Base-by-base conservation (phyloP, 2,113 vertebrate species). In the Larimichthys crocea region DNA sequence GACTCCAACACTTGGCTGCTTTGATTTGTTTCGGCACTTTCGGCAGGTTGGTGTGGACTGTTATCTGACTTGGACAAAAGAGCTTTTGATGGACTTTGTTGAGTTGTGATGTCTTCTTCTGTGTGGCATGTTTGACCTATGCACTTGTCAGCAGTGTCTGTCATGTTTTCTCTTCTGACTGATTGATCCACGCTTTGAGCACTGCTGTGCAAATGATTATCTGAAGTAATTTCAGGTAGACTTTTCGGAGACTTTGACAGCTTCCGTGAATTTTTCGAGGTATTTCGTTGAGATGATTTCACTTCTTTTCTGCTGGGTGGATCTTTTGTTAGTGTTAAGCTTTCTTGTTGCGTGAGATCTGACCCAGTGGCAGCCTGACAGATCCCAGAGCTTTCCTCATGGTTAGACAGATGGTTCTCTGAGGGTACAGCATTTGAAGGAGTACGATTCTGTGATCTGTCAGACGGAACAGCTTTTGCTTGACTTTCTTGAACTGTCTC, bases 1-100 rank as follows among this genome's bases (percentile, higher is more conserved):
- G 63, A 48, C 8, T 8, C 56, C 53, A 17, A 72, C 7, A 3
- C 74, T 68, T 12, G 63, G 50, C 69, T 79, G 35, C 16, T 52
- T 14, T 16, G 55, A 49, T 19, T 67, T 10, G 29, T 29, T 62
- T 42, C 42, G 5, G 56, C 57, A 76, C 59, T 52, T n/a, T 64
- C 53, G 24, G 78, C 5, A 3, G 16, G 3, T 10, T n/a, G 69
- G 10, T 11, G 79, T 49, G 57, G 6, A 68, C 52, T 60, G 10
- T n/a, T 44, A n/a, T 53, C 42, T 60, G 66, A 24, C 11, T 67
- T 50, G 14, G 55, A 16, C 3, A 20, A 22, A 24, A 16, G 12
- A 5, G 52, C 49, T 60, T 64, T 31, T 20, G 69, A 22, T 15
- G 64, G 46, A 75, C 59, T 65, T 60, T 17, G 22, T 11, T 7